Percentiles rank a stretch among this genome's conserved stretches.
Evolutionary conservation across 2,113 vertebrate genomes (phyloP).

Genomic region (Eupsittula cactorum): DNA sequence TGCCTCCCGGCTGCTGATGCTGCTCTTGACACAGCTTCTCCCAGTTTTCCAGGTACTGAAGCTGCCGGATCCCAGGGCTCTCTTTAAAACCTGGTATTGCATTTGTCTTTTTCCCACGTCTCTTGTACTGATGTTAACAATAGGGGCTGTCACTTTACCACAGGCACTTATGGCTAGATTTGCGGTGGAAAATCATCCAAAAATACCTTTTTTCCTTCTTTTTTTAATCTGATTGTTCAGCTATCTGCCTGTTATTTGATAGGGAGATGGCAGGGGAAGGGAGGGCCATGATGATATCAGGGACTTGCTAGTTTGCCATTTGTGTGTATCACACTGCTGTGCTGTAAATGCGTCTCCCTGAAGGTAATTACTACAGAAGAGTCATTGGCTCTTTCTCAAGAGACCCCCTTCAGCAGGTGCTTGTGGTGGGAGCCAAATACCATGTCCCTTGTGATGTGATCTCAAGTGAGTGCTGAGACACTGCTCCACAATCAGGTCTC

Average conservation of each 20-base stretch:
- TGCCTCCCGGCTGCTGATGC: background rate
- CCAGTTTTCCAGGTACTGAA: background rate
- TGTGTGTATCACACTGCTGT: background rate
- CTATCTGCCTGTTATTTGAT: background rate
- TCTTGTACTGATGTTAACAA: background rate
- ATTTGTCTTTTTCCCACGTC: background rate
- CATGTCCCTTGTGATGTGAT: fast-evolving
- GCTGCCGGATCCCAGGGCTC: background rate
- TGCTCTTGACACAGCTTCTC: background rate
- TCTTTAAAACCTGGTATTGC: background rate
- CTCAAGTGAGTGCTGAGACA: background rate
- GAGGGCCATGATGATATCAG: background rate
- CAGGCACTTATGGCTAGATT: background rate
- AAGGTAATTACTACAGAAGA: background rate
- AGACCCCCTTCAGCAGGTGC: background rate
- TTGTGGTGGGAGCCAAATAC: background rate
- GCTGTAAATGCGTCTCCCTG: fast-evolving
- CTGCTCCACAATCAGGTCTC: background rate
- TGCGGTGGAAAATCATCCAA: background rate
- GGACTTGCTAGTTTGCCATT: background rate
- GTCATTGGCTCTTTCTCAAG: background rate
- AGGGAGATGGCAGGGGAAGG: background rate
- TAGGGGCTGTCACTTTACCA: background rate
- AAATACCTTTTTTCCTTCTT: background rate
- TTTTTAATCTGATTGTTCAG: background rate